Evolutionary conservation across 2,797 vertebrate species (phyloP).

Genomic region (Gymnodraco acuticeps): DNA sequence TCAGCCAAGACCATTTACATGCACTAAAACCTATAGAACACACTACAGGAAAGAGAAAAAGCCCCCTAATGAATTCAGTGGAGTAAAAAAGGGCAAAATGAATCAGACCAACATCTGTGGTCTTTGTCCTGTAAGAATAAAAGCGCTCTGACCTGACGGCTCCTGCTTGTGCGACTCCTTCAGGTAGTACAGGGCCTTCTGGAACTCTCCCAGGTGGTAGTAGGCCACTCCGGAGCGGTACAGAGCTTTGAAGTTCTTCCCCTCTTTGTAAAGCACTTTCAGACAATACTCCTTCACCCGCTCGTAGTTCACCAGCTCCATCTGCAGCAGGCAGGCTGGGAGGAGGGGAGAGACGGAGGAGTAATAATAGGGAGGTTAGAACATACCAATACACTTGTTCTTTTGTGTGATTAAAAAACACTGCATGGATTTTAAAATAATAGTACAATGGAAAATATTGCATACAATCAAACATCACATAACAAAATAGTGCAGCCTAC

Average conservation of each 20-base stretch:
- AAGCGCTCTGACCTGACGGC: constrained; percentile 89
- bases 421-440: too few species aligned
- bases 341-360: not conserved
- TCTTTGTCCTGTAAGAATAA: too few species aligned
- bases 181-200: constrained; percentile 97
- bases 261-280: constrained; percentile 97
- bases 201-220: constrained; percentile 97
- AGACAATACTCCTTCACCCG: constrained; percentile 98
- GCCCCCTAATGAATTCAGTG: not conserved
- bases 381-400: too few species aligned
- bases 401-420: too few species aligned
- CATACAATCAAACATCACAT: too few species aligned
- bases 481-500: too few species aligned
- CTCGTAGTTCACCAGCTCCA: constrained; percentile 98
- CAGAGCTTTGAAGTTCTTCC: constrained; percentile 98
- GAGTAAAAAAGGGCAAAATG: not conserved
- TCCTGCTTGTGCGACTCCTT: constrained; percentile 97
- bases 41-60: too few species aligned
- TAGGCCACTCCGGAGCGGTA: constrained; percentile 98
- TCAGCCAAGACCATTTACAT: too few species aligned
- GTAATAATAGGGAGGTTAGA: too few species aligned
- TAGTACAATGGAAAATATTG: too few species aligned
- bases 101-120: not conserved
- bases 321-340: constrained; percentile 96
- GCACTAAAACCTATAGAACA: too few species aligned